Evolutionary conservation across 2,888 invertebrate genomes (phyloP), one percentile per base, ranked within the genome.

Genomic region (Phortica okadai): DNA sequence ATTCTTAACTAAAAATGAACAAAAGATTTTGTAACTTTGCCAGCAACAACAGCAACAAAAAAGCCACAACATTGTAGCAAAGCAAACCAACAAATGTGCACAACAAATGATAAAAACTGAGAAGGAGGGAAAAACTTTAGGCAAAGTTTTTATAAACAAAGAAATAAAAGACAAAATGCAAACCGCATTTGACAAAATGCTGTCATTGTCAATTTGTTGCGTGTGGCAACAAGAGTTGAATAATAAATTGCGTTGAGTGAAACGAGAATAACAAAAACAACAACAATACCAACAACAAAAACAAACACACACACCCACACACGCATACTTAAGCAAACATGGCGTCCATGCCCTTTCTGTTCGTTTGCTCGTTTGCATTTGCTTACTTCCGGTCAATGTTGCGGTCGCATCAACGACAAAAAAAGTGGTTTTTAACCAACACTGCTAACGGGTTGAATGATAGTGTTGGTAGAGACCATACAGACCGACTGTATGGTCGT

Each of bases 351-450:
- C 10, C 45, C 21, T 21, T 21, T 21, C 21, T 21, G 21, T 21
- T 21, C 21, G 14, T 56, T 11, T 56, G 62, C 10, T 41, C 66
- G 66, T 41, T 41, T 69, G 67, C 45, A 69, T 69, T 69, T 69
- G 67, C 21, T 14, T n/a, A 69, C 67, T 69, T 69, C 67, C 67
- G 67, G 45, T 69, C 67, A 69, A 44, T 69, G 67, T 69, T 69
- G 67, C 11, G 44, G 67, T 45, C 67, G 67, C 67, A 45, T 44
- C 42, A 69, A 69, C 42, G 42, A 14, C 41, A 64, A 67, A 42
- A 42, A 42, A 42, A 16, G 59, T 21, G 59, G 59, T 59, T 59
- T 59, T 21, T 45, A 10, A 45, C 56, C 56, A n/a, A 56, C 56
- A 14, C 11, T 56, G 56, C n/a, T 10, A 45, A 45, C 45, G 45